phyloP scores from a whole-genome alignment of 2,888 invertebrate genomes.

The Microctonus hyperodae region DNA sequence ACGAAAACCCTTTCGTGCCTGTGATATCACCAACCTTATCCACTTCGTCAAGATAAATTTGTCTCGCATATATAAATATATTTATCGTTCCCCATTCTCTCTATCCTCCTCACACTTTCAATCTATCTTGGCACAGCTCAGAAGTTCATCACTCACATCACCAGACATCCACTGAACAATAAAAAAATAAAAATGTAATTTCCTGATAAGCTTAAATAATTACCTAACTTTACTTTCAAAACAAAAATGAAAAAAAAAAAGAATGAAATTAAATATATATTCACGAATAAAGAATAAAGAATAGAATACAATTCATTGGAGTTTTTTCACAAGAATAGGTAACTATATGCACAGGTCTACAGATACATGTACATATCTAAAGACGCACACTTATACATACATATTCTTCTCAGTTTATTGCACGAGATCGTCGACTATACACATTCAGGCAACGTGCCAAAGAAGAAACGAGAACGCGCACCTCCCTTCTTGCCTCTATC shows the following conservation, averaged over 20 bases:
- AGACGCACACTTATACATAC: background rate
- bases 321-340: too few species aligned
- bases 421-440: constrained; percentile 17
- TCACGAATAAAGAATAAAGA: background rate
- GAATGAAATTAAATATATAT: background rate
- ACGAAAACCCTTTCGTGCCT: background rate
- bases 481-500: background rate
- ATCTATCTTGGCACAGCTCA: background rate
- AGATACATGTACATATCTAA: too few species aligned
- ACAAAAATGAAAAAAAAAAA: background rate
- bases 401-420: background rate
- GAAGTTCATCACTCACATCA: background rate
- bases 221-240: background rate
- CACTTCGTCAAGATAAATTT: background rate
- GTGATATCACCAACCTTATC: background rate
- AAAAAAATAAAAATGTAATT: background rate
- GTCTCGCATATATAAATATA: background rate
- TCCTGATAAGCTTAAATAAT: background rate
- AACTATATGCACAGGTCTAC: too few species aligned
- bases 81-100: background rate
- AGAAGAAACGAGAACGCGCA: constrained; percentile 1
- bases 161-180: background rate
- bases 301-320: background rate
- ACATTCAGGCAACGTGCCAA: constrained; percentile 22
- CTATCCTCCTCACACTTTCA: background rate